phyloP scores from a whole-genome alignment of 37 sponge, comb jelly and placozoan genomes.

The Cliona cf. orientalis region DNA sequence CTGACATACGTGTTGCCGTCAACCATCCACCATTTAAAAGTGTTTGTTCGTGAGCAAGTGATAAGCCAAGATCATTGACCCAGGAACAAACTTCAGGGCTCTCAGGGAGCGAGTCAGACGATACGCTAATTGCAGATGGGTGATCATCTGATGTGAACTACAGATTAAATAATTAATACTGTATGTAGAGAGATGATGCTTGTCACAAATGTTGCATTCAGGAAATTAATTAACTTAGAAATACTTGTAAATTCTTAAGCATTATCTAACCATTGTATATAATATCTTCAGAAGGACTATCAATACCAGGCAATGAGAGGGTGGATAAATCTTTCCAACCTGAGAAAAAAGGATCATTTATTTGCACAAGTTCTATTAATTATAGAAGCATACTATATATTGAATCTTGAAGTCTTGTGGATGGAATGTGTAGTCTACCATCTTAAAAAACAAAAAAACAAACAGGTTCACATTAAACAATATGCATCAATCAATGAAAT shows the following conservation, averaged over 20 bases:
- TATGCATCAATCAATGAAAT: background rate
- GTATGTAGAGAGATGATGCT: background rate
- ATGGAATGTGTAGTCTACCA: background rate
- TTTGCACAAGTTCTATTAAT: background rate
- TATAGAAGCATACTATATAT: background rate
- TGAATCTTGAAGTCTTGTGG: no score
- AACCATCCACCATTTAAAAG: no score
- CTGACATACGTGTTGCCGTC: no score
- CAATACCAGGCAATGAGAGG: background rate
- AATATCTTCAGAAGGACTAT: constrained; percentile 12
- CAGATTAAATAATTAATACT: background rate
- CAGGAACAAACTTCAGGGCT: no score
- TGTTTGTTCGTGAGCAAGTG: no score
- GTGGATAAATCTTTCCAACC: constrained; percentile 3
- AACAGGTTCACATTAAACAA: background rate
- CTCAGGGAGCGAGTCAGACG: no score
- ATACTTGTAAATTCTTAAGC: no score
- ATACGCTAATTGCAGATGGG: no score
- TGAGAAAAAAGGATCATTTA: background rate
- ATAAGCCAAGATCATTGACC: no score
- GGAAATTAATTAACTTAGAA: no score
- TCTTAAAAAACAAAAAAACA: background rate
- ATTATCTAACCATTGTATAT: no score
- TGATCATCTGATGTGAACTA: background rate
- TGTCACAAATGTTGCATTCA: no score